phyloP scores from a whole-genome alignment of 2,797 vertebrate genomes.

The Coregonus suidteri region DNA sequence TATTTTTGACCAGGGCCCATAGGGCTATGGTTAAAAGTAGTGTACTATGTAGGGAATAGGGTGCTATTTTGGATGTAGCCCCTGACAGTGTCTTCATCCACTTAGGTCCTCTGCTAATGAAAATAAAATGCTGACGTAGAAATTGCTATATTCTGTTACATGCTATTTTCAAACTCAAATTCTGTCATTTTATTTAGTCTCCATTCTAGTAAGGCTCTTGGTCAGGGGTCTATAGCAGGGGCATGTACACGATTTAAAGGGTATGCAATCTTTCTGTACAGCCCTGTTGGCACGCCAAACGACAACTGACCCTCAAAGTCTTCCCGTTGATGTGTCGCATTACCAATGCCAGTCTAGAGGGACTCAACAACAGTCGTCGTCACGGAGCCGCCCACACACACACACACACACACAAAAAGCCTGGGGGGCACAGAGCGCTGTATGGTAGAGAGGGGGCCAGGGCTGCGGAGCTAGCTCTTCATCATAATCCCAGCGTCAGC shows the following conservation, averaged over 20 bases:
- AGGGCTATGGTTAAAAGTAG: too few species aligned
- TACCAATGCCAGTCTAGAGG: conserved; percentile 1
- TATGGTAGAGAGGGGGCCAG: conserved; percentile 12
- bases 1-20: too few species aligned
- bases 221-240: background rate
- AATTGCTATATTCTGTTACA: background rate
- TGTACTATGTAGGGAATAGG: too few species aligned
- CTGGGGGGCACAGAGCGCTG: background rate
- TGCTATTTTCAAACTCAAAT: background rate
- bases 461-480: conserved; percentile 39
- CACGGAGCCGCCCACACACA: conserved; percentile 16
- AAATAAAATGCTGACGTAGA: conserved; percentile 1
- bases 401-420: background rate
- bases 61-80: too few species aligned
- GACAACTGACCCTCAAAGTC: background rate
- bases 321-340: background rate
- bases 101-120: conserved; percentile 23
- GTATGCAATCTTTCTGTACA: conserved; percentile 1
- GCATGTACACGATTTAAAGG: background rate
- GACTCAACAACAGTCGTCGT: conserved; percentile 22
- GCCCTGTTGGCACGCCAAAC: background rate
- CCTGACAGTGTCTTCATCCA: background rate
- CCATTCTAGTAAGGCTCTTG: background rate
- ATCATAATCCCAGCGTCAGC: conserved; percentile 39
- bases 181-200: background rate